Conservation (phyloP, 2,113 vertebrate genomes). For the Pseudolaguvia tuberculata region DNA sequence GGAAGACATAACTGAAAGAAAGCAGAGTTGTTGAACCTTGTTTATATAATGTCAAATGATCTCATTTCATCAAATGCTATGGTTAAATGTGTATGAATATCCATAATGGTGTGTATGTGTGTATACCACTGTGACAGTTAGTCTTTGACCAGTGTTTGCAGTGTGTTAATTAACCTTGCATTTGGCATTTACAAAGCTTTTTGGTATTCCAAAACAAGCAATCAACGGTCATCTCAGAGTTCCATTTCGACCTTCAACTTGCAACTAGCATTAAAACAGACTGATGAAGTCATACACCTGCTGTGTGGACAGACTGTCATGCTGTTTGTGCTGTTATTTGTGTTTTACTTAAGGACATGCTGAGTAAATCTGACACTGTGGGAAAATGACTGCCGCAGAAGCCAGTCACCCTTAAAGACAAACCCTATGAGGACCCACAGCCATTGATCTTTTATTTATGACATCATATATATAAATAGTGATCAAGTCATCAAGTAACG, state of each 20-base stretch:
- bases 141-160: conserved; percentile 1
- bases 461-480: no score
- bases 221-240: not conserved
- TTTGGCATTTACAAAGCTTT: not conserved
- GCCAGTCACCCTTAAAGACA: conserved; percentile 50
- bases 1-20: no score
- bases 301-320: conserved; percentile 9
- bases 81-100: conserved; percentile 17
- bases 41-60: conserved; percentile 21
- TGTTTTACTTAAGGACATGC: conserved; percentile 29
- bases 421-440: no score
- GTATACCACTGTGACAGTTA: not conserved
- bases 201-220: not conserved
- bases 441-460: no score
- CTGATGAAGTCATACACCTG: no score
- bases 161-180: not conserved
- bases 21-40: no score
- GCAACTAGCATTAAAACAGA: conserved; percentile 21
- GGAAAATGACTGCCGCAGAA: conserved; percentile 47
- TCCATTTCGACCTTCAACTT: not conserved
- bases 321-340: conserved; percentile 22
- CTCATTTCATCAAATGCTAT: conserved; percentile 18
- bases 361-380: no score
- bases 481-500: no score
- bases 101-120: not conserved